These are phyloP conservation scores for Ophion obscuratus DNA, from an alignment of 2,888 invertebrate genomes.

Conservation along the genomic window DNA sequence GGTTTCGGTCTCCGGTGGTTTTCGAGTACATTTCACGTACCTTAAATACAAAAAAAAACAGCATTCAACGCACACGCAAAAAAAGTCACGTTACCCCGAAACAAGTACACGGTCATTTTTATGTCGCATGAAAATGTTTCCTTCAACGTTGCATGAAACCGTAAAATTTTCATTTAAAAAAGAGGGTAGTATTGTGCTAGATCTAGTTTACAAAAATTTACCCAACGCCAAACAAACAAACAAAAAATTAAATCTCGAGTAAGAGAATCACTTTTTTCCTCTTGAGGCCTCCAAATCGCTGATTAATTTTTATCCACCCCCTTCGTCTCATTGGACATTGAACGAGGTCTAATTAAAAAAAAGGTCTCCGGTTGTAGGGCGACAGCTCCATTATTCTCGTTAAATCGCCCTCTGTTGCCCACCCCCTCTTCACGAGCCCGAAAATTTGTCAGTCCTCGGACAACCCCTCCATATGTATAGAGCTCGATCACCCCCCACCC, in stretches of 20 bases:
- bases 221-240: not conserved
- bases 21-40: slow-evolving; percentile 27
- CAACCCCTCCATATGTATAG: slow-evolving; percentile 1
- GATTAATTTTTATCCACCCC: slow-evolving; percentile 59
- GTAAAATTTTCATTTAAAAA: not conserved
- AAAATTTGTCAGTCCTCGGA: slow-evolving; percentile 54
- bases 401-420: slow-evolving; percentile 46
- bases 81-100: slow-evolving; percentile 8
- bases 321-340: slow-evolving; percentile 15
- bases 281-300: slow-evolving; percentile 40
- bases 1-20: slow-evolving; percentile 64
- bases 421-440: slow-evolving; percentile 25
- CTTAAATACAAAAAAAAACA: not conserved
- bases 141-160: slow-evolving; percentile 47
- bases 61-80: not conserved
- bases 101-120: slow-evolving; percentile 52
- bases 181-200: not conserved
- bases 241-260: not conserved
- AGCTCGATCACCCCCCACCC: not conserved
- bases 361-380: slow-evolving; percentile 3
- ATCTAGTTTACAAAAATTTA: not conserved
- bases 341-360: slow-evolving; percentile 58
- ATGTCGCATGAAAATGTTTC: slow-evolving; percentile 65
- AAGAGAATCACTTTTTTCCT: slow-evolving; percentile 4
- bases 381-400: slow-evolving; percentile 46